A percentile compares a stretch with the other conserved stretches of the same genome.
These are phyloP conservation scores for Poeciliopsis turneri DNA, from an alignment of 2,797 vertebrate genomes.

Conservation along the genomic window DNA sequence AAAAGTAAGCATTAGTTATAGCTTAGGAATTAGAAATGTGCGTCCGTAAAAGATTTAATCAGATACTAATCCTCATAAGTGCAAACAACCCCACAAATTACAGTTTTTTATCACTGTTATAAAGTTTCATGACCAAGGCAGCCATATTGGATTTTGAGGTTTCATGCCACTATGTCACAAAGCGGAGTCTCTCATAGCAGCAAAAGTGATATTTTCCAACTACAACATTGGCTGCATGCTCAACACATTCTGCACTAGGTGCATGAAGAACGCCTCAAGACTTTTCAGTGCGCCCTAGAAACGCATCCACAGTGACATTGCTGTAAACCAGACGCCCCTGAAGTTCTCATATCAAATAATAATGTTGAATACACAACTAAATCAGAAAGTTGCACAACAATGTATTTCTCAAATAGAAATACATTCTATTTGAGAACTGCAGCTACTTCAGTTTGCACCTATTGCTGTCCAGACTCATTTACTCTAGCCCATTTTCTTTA, in stretches of 20 bases:
- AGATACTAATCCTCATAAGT: background rate
- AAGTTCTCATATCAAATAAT: background rate
- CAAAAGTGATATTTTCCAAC: no score
- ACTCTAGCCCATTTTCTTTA: background rate
- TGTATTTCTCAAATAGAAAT: background rate
- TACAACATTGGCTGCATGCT: no score
- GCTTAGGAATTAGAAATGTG: background rate
- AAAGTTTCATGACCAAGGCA: background rate
- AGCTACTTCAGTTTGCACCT: background rate
- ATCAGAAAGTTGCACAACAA: background rate
- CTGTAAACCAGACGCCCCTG: no score
- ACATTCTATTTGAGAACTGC: background rate
- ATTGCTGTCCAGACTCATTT: background rate
- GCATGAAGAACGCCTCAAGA: no score
- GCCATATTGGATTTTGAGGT: background rate
- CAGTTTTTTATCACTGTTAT: background rate
- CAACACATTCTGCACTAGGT: no score
- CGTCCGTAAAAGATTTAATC: background rate
- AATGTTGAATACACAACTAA: background rate
- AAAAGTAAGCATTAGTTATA: no score
- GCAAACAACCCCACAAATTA: background rate
- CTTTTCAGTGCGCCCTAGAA: no score
- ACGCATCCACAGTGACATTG: no score
- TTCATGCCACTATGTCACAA: no score
- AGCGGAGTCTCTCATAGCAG: no score